phyloP scores from a whole-genome alignment of 2,113 vertebrate genomes.

The Cyanoramphus novaezelandiae region DNA sequence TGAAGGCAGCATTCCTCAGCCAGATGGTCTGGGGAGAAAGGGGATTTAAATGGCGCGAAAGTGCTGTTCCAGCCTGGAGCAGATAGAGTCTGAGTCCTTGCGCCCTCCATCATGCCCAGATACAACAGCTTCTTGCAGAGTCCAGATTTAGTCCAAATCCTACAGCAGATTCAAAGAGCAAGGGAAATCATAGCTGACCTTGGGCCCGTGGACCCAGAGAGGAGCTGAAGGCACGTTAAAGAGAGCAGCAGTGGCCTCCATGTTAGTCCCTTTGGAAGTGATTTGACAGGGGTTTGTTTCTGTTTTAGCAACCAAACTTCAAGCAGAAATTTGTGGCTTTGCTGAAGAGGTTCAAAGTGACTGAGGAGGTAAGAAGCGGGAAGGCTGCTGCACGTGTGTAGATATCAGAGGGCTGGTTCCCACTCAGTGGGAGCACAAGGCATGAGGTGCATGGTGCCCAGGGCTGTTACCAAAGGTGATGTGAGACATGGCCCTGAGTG shows the following conservation, averaged over 20 bases:
- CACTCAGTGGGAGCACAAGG: background rate
- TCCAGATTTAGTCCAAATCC: background rate
- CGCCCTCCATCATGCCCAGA: background rate
- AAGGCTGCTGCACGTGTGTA: background rate
- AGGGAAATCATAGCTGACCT: background rate
- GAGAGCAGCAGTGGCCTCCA: background rate
- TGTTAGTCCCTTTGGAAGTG: background rate
- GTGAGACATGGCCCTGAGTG: background rate
- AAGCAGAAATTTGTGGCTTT: slow-evolving; percentile 96
- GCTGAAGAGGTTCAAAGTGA: slow-evolving; percentile 92
- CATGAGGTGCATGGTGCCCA: background rate
- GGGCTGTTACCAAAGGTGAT: background rate
- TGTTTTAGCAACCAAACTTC: slow-evolving; percentile 94
- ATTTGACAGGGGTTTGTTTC: background rate
- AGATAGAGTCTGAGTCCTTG: background rate
- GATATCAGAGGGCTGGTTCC: background rate
- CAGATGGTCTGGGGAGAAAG: background rate
- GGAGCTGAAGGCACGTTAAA: background rate
- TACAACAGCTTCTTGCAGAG: background rate
- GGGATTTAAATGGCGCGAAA: background rate
- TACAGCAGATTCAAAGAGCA: background rate
- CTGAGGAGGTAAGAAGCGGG: slow-evolving; percentile 86
- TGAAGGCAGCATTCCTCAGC: background rate
- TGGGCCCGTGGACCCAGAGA: background rate
- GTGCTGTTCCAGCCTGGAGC: background rate